Percentiles rank a stretch among this genome's conserved stretches.
phyloP scores from a whole-genome alignment of 2,113 vertebrate species.

The Thalassarche chlororhynchos region DNA sequence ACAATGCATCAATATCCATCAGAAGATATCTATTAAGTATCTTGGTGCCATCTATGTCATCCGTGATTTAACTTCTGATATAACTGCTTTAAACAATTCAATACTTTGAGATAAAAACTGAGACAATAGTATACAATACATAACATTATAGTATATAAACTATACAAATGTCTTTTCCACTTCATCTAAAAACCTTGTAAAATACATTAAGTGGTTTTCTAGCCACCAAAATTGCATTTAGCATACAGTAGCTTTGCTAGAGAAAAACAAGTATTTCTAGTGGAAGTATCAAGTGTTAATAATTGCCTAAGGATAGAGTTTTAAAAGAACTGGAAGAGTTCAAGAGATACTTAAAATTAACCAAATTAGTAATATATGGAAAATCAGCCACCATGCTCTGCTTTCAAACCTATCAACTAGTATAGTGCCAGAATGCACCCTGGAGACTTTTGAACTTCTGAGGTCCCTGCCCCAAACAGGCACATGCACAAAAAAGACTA shows the following conservation, averaged over 20 bases:
- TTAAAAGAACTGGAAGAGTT: neutral
- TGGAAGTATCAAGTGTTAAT: neutral
- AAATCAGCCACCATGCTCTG: neutral
- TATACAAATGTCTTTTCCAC: neutral
- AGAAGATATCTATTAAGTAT: neutral
- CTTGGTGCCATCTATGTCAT: neutral
- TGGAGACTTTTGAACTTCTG: neutral
- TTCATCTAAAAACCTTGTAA: neutral
- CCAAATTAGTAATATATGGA: neutral
- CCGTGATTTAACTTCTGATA: neutral
- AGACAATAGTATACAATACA: neutral
- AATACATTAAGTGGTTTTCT: neutral
- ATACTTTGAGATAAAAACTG: neutral
- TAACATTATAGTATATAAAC: neutral
- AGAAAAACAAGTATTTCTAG: neutral
- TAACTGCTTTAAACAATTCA: neutral
- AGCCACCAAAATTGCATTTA: neutral
- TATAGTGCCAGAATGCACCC: neutral
- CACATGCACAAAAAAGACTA: neutral
- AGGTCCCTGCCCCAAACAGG: neutral
- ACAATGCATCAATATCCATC: neutral
- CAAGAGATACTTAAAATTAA: neutral
- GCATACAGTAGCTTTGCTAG: neutral
- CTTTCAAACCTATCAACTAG: neutral
- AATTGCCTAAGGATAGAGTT: neutral